Percentiles rank a stretch among this genome's conserved stretches.
Evolutionary conservation across 2,797 vertebrate genomes (phyloP).

Genomic region (Lateolabrax maculatus): DNA sequence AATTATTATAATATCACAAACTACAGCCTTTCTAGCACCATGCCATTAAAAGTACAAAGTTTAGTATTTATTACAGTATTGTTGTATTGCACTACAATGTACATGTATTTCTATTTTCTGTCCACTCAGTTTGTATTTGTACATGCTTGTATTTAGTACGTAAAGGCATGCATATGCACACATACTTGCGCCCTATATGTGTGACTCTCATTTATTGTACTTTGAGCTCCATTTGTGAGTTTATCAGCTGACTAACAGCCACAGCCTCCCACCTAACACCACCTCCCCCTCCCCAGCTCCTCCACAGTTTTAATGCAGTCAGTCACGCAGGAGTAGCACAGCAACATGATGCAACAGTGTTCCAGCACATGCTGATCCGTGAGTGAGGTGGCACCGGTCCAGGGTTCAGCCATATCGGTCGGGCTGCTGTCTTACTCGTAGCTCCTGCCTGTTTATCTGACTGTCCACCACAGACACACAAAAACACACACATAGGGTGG

Average conservation of each 20-base stretch:
- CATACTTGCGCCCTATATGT: constrained; percentile 1
- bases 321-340: constrained; percentile 71
- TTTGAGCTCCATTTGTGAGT: constrained; percentile 69
- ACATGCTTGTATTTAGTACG: constrained; percentile 4
- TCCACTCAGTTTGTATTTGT: neutral
- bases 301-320: constrained; percentile 59
- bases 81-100: neutral
- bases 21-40: neutral
- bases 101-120: neutral
- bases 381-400: constrained; percentile 79
- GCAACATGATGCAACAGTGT: constrained; percentile 81
- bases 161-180: neutral
- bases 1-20: neutral
- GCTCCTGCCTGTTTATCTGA: constrained; percentile 42
- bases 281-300: constrained; percentile 40
- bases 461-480: constrained; percentile 6
- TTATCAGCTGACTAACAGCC: constrained; percentile 74
- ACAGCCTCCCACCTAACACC: constrained; percentile 51
- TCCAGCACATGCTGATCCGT: constrained; percentile 83
- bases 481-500: constrained; percentile 23
- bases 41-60: neutral
- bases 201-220: constrained; percentile 46
- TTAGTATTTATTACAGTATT: neutral
- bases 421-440: constrained; percentile 41
- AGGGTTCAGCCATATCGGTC: constrained; percentile 71